phyloP scores from a whole-genome alignment of 2,888 invertebrate species.

The Aplocera efformata region DNA sequence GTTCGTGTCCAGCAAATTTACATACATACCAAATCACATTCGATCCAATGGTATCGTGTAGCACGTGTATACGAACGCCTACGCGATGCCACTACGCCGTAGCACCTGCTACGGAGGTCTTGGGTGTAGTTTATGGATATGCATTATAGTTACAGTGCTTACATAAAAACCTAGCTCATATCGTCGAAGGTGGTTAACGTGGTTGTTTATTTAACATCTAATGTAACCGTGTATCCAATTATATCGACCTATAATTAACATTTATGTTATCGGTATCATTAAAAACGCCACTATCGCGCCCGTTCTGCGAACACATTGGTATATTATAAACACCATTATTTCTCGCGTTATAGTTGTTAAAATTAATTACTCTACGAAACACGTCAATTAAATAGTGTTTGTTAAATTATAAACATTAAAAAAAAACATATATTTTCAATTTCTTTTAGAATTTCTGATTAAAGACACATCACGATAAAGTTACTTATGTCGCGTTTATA shows the following conservation, averaged over 20 bases:
- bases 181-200: too few relatives aligned
- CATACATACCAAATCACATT: too few relatives aligned
- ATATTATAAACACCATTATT: slow-evolving; percentile 4
- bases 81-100: slow-evolving; percentile 12
- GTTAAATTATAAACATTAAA: too few relatives aligned
- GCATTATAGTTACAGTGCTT: too few relatives aligned
- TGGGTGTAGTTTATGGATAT: too few relatives aligned
- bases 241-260: slow-evolving; percentile 10
- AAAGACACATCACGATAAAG: too few relatives aligned
- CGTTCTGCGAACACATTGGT: neutral
- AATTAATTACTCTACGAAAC: neutral
- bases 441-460: too few relatives aligned
- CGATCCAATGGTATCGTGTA: slow-evolving; percentile 16
- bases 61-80: slow-evolving; percentile 21
- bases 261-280: slow-evolving; percentile 3
- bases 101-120: slow-evolving; percentile 5
- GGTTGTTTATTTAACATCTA: too few relatives aligned
- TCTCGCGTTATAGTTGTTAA: neutral
- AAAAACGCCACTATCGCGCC: slow-evolving; percentile 1
- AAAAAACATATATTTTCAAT: too few relatives aligned
- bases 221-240: neutral
- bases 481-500: too few relatives aligned
- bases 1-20: too few relatives aligned
- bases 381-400: neutral
- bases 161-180: too few relatives aligned